Percentiles rank a stretch among this genome's conserved stretches.
phyloP scores from a whole-genome alignment of 1,140 invertebrate species.

The Drosophila erecta region DNA sequence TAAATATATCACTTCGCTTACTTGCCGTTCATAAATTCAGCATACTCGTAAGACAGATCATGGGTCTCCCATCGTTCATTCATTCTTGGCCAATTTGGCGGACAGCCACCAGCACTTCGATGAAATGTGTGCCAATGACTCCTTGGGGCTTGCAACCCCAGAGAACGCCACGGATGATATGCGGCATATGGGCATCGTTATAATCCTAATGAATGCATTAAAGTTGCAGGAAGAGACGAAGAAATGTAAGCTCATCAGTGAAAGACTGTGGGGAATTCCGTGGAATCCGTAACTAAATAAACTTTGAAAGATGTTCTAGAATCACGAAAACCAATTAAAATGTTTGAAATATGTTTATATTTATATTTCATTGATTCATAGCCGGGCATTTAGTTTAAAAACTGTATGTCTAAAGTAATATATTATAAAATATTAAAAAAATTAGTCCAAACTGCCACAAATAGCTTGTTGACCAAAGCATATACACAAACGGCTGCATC shows the following conservation, averaged over 20 bases:
- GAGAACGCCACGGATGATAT: constrained; percentile 41
- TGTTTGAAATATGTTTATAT: too few species aligned
- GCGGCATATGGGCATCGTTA: constrained; percentile 57
- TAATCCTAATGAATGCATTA: constrained; percentile 79
- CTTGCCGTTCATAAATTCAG: not conserved
- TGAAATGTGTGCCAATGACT: constrained; percentile 76
- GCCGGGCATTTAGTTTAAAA: too few species aligned
- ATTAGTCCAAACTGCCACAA: not conserved
- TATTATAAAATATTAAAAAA: not conserved
- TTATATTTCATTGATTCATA: too few species aligned
- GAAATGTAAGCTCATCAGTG: constrained; percentile 10
- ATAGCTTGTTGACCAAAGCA: not conserved
- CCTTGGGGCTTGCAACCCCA: constrained; percentile 38
- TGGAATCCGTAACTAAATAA: not conserved
- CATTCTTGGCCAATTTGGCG: constrained; percentile 40
- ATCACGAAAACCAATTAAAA: too few species aligned
- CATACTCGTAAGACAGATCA: not conserved
- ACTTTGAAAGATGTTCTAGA: too few species aligned
- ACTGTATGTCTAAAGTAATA: too few species aligned
- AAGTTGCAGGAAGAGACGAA: constrained; percentile 62
- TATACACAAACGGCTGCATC: too few species aligned
- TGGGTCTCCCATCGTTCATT: constrained; percentile 37
- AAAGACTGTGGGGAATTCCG: not conserved
- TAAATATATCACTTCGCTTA: too few species aligned
- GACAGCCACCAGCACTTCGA: constrained; percentile 32